Conservation (phyloP, 2,113 vertebrate species). For the Gambusia holbrooki region DNA sequence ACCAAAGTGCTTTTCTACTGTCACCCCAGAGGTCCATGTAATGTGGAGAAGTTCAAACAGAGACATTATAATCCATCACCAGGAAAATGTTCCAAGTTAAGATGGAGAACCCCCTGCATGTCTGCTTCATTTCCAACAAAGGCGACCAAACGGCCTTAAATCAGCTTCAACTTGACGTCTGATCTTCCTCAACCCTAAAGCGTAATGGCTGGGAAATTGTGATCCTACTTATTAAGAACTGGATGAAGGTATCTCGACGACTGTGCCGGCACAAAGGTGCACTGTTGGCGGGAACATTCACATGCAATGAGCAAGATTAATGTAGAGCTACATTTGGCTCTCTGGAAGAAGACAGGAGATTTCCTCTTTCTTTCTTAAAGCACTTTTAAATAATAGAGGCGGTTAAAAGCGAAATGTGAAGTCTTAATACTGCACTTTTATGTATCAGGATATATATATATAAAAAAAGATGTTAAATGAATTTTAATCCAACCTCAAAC, state of each 20-base stretch:
- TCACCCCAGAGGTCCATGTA: slow-evolving; percentile 66
- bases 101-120: slow-evolving; percentile 32
- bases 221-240: slow-evolving; percentile 57
- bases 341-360: slow-evolving; percentile 18
- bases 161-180: slow-evolving; percentile 78
- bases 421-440: not conserved
- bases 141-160: slow-evolving; percentile 72
- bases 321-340: slow-evolving; percentile 34
- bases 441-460: not conserved
- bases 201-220: slow-evolving; percentile 65
- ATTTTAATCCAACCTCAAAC: no score
- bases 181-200: slow-evolving; percentile 69
- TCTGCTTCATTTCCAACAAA: slow-evolving; percentile 62
- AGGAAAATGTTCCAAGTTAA: slow-evolving; percentile 57
- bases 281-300: slow-evolving; percentile 57
- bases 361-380: slow-evolving; percentile 22
- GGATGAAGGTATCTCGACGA: slow-evolving; percentile 62
- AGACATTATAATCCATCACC: slow-evolving; percentile 68
- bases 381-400: slow-evolving; percentile 21
- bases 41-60: slow-evolving; percentile 60
- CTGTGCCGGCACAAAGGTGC: slow-evolving; percentile 62
- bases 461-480: not conserved
- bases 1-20: slow-evolving; percentile 13
- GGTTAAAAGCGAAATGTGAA: not conserved
- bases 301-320: slow-evolving; percentile 57